A percentile compares a stretch with the other conserved stretches of the same genome.
phyloP scores from a whole-genome alignment of 2,888 invertebrate genomes.

The Odontomyia ornata region DNA sequence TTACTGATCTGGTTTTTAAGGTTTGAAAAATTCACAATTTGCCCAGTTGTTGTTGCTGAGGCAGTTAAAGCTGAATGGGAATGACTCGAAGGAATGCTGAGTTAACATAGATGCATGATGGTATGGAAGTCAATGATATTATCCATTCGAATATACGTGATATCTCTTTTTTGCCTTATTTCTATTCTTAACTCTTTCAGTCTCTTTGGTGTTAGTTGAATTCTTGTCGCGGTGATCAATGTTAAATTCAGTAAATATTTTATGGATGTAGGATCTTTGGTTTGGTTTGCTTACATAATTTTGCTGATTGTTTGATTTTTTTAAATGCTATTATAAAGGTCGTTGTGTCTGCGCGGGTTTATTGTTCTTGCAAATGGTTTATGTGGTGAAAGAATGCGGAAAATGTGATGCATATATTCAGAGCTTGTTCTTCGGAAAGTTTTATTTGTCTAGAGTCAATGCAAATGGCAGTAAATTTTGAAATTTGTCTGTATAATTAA shows the following conservation, averaged over 20 bases:
- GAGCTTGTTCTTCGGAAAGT: no score
- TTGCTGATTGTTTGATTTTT: no score
- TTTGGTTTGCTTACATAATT: no score
- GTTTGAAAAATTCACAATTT: constrained; percentile 17
- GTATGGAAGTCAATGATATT: neutral
- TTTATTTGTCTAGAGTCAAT: no score
- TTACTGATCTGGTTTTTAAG: neutral
- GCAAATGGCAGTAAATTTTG: no score
- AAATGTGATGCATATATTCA: no score
- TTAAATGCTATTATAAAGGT: no score
- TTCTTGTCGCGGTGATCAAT: neutral
- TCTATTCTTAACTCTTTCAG: neutral
- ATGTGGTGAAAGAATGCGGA: no score
- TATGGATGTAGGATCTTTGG: no score
- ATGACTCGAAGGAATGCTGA: neutral
- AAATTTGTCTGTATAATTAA: no score
- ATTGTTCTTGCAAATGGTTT: no score
- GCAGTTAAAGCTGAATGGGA: neutral
- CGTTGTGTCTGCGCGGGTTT: no score
- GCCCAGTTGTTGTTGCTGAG: neutral
- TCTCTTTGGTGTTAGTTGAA: neutral
- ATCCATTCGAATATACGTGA: neutral
- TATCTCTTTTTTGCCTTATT: neutral
- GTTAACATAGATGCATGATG: neutral
- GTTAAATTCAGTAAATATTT: neutral